phyloP scores from a whole-genome alignment of 2,888 invertebrate genomes.

The Pherbina coryleti region DNA sequence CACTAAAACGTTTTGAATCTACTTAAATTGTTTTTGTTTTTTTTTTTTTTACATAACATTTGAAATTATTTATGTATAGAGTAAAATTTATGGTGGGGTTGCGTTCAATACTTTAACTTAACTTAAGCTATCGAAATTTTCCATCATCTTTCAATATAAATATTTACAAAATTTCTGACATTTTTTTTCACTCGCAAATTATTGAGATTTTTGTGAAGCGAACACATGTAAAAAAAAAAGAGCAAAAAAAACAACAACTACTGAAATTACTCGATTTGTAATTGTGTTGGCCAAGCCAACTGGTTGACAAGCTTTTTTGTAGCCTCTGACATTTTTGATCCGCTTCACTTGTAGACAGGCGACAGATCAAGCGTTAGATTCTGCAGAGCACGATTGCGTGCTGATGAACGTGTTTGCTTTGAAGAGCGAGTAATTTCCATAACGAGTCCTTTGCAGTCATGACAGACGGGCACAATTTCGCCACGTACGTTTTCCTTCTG shows the following conservation, averaged over 20 bases:
- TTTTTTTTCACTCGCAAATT: background rate
- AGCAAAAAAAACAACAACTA: background rate
- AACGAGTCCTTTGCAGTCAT: slow-evolving; percentile 95
- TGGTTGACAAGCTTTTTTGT: background rate
- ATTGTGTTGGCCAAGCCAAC: background rate
- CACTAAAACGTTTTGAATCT: slow-evolving; percentile 29
- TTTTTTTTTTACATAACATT: background rate
- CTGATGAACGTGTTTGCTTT: slow-evolving; percentile 83
- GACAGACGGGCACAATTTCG: slow-evolving; percentile 90
- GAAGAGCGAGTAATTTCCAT: slow-evolving; percentile 91
- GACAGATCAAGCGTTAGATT: slow-evolving; percentile 87
- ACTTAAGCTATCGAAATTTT: slow-evolving; percentile 20
- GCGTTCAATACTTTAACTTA: slow-evolving; percentile 5
- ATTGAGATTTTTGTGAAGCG: background rate
- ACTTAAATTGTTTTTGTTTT: background rate
- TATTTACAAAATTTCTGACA: slow-evolving; percentile 7
- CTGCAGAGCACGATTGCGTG: slow-evolving; percentile 83
- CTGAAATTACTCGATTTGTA: slow-evolving; percentile 12
- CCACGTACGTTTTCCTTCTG: slow-evolving; percentile 78
- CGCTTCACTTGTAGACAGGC: slow-evolving; percentile 77
- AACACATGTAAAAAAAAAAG: background rate
- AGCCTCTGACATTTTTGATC: background rate
- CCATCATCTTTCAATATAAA: background rate
- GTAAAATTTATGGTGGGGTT: slow-evolving; percentile 25
- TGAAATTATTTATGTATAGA: background rate